Base-by-base conservation (phyloP, 2,797 vertebrate genomes). In the Sebastes nivosus region DNA sequence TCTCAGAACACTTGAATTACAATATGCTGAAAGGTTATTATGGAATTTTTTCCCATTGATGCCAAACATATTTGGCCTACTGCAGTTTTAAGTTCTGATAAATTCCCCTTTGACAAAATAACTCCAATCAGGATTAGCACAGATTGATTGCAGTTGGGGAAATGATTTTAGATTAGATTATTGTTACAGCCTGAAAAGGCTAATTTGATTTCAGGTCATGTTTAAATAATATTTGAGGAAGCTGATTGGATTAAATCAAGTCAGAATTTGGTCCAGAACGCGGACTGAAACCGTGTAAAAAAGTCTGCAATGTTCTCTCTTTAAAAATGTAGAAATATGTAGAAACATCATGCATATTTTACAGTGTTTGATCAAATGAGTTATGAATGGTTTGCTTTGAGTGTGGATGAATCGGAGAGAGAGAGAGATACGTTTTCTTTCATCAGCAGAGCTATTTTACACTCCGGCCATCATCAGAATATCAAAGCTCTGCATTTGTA, bases 401-500 rank as follows among this genome's bases (percentile, higher is more conserved):
- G 81, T 75, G 50, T 2, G 54, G 69, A 72, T 75, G 87, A 86
- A 77, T 87, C 75, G 80, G 42, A 80, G 29, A 72, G 55, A 38
- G 32, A 16, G 61, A 4, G 7, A 24, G 34, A 78, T 70, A 57
- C 1, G 6, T 82, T 92, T 92, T 91, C 84, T 92, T 92, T 91
- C 81, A 90, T 90, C 84, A 82, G 68, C 73, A 57, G 60, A 80
- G 75, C 54, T 34, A 7, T 67, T 83, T 77, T 67, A 46, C 83
- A 63, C 29, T 68, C n/a, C 2, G n/a, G 58, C 77, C 77, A 78
- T 80, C 85, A 68, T 82, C 79, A 65, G 80, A 72, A 46, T 79
- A 88, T 89, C 86, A 92, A 88, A 88, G 87, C 12, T 36, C 76
- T 42, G 38, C 61, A 42, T 88, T 68, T 64, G 84, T 87, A 72